Conservation (phyloP, 1,140 invertebrate genomes). For the Drosophila ananassae region DNA sequence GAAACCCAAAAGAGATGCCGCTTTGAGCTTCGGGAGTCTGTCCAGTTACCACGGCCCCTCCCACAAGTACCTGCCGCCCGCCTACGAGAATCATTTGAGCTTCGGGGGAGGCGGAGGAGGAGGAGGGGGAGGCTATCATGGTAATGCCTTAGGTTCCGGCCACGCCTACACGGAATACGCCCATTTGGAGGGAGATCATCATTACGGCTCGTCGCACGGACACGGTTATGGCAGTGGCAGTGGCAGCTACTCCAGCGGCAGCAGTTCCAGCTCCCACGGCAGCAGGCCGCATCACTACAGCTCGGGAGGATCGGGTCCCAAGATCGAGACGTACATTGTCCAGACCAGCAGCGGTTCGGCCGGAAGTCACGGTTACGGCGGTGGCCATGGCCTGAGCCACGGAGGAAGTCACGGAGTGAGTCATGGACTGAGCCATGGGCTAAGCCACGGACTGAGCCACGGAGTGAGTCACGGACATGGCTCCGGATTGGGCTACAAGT, state of each 20-base stretch:
- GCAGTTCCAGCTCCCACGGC: neutral
- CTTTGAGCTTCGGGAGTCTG: constrained; percentile 13
- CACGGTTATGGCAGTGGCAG: constrained; percentile 24
- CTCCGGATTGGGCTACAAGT: constrained; percentile 39
- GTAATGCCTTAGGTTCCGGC: constrained; percentile 3
- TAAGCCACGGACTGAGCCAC: constrained; percentile 9
- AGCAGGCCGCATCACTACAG: constrained; percentile 23
- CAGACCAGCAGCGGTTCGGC: constrained; percentile 41
- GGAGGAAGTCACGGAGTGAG: constrained; percentile 7
- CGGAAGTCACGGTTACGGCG: neutral
- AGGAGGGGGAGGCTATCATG: constrained; percentile 34
- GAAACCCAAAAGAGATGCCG: constrained; percentile 23
- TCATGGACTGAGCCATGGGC: neutral
- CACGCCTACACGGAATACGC: constrained; percentile 25
- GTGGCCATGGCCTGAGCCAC: constrained; percentile 5
- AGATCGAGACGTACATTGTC: constrained; percentile 71
- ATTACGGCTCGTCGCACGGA: constrained; percentile 31
- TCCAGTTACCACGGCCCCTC: constrained; percentile 64
- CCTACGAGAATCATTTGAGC: constrained; percentile 21
- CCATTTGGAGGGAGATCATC: constrained; percentile 37
- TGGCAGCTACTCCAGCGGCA: constrained; percentile 20
- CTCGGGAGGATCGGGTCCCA: constrained; percentile 29
- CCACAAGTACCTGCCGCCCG: constrained; percentile 68
- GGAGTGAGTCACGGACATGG: constrained; percentile 9
- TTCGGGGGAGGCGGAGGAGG: constrained; percentile 41